Evolutionary conservation across 2,113 vertebrate species (phyloP), one percentile per base, ranked within the genome.

Genomic region (Cephalopterus ornatus): DNA sequence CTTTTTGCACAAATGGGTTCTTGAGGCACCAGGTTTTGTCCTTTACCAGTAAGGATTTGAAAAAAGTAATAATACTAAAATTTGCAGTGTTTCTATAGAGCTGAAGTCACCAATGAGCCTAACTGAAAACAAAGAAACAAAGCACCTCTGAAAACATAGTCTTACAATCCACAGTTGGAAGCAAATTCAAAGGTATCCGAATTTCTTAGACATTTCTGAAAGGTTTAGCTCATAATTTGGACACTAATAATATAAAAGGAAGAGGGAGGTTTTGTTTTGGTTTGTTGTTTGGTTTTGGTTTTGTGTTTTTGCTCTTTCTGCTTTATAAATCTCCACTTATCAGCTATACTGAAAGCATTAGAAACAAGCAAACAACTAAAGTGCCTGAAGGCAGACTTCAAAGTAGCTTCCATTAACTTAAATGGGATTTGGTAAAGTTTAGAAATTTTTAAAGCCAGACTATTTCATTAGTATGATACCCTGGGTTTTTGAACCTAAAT

Each of bases 221-320:
- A 50, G 11, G 9, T 65, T 71, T 47, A 66, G 10, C 6, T 12
- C 15, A 58, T 80, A 83, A 49, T 92, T 94, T 95, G 89, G 96
- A 83, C 42, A 35, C 14, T 61, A 59, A 35, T 86, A 97, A 81
- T 19, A 93, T 53, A 78, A 97, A 88, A 78, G 76, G 53, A 63
- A 92, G 17, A 76, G 12, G 4, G 1, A 5, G 2, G 2, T 6
- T 81, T 47, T 59, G 17, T 59, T 8, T 42, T 33, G 6, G 5
- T 26, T 41, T 33, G 3, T 19, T 28, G 3, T 41, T 65, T 24
- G 8, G 22, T 19, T 42, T 55, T 65, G 15, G 8, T 50, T 58
- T 71, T 68, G 14, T 22, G 14, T 0, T 55, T 68, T 37, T 55
- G 11, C 5, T 1, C 15, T n/a, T 49, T 35, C 39, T 9, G 5